Conservation (phyloP, 2,888 invertebrate species). For the Oxycera nigricornis region DNA sequence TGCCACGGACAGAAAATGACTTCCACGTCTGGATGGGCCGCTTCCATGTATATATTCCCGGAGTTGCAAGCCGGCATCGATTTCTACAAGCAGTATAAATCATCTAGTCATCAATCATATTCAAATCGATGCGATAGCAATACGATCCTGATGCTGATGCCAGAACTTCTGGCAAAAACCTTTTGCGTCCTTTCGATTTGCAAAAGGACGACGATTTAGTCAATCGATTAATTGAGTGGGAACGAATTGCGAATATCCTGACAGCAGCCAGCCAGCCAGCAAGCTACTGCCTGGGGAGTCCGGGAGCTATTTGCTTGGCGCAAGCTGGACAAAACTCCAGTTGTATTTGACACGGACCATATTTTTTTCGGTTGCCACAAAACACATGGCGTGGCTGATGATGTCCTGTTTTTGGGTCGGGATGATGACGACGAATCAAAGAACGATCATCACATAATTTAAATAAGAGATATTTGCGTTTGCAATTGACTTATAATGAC, state of each 20-base stretch:
- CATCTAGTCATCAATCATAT: slow-evolving; percentile 46
- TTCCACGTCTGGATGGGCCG: neutral
- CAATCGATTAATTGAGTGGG: slow-evolving; percentile 37
- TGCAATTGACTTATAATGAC: slow-evolving; percentile 29
- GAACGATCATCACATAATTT: slow-evolving; percentile 28
- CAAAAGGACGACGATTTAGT: neutral
- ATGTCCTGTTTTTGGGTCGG: no score
- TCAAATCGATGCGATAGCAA: slow-evolving; percentile 38
- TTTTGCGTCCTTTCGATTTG: slow-evolving; percentile 20
- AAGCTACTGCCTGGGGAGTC: neutral
- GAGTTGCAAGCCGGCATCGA: neutral
- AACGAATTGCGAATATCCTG: slow-evolving; percentile 4
- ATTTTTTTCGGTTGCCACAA: neutral
- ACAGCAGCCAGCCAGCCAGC: neutral
- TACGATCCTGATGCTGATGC: neutral
- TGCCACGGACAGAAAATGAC: slow-evolving; percentile 36
- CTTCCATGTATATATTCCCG: neutral
- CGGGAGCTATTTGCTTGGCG: neutral
- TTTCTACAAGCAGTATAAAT: slow-evolving; percentile 29
- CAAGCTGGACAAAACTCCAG: neutral
- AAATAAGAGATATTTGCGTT: slow-evolving; percentile 19
- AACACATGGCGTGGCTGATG: neutral
- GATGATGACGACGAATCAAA: neutral
- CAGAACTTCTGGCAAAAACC: neutral
- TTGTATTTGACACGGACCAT: neutral